These are phyloP conservation scores for Aspidapion aeneum DNA, from an alignment of 2,888 invertebrate species.

Conservation along the genomic window DNA sequence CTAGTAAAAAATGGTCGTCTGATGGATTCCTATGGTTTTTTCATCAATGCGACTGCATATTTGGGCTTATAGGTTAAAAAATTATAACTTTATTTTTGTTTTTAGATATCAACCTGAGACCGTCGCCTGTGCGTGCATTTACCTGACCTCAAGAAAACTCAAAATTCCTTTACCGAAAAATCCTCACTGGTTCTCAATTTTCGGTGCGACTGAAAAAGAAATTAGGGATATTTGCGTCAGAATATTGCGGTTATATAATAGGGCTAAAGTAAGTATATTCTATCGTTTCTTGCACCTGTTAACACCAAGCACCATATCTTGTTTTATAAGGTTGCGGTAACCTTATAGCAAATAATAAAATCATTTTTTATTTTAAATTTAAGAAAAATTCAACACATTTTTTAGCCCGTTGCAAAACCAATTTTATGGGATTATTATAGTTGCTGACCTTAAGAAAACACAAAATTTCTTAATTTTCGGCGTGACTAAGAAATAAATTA, in stretches of 20 bases:
- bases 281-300: no score
- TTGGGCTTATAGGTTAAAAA: no score
- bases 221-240: conserved; percentile 80
- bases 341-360: no score
- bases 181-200: conserved; percentile 88
- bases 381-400: no score
- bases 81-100: background rate
- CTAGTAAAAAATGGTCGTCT: no score
- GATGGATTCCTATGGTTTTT: no score
- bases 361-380: no score
- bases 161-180: conserved; percentile 80
- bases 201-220: conserved; percentile 78
- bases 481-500: conserved; percentile 77
- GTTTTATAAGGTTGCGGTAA: no score
- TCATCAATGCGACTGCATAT: no score
- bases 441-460: conserved; percentile 89
- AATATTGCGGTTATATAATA: conserved; percentile 79
- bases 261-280: conserved; percentile 71
- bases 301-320: no score
- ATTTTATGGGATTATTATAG: no score
- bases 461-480: conserved; percentile 77
- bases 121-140: conserved; percentile 99
- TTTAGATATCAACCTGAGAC: conserved; percentile 87
- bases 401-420: no score
- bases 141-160: conserved; percentile 86